phyloP scores from a whole-genome alignment of 2,797 vertebrate genomes.

The Danio kyathit region DNA sequence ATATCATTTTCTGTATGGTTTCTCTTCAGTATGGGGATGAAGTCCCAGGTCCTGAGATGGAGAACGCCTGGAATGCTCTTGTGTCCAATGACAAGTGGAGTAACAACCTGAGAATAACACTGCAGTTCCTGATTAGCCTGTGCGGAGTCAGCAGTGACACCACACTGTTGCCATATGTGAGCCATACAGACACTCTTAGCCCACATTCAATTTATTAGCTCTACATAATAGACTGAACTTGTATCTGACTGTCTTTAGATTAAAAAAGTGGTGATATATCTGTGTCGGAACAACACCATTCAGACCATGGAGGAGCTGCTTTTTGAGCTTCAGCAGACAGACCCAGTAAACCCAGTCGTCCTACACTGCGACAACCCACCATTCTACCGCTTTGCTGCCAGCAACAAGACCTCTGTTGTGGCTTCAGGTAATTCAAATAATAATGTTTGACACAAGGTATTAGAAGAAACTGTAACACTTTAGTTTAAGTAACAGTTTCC shows the following conservation, averaged over 20 bases:
- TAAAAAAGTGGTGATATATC: constrained; percentile 97
- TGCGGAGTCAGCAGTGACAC: constrained; percentile 99
- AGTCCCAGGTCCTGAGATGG: constrained; percentile 96
- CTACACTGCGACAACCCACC: constrained; percentile 97
- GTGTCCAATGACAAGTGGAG: constrained; percentile 98
- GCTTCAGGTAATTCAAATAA: constrained; percentile 86
- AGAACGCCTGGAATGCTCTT: constrained; percentile 97
- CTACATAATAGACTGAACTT: constrained; percentile 3
- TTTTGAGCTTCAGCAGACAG: constrained; percentile 97
- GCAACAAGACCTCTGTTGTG: constrained; percentile 92
- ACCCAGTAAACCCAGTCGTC: constrained; percentile 96
- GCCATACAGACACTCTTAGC: neutral
- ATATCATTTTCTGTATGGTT: neutral
- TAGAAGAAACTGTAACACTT: neutral
- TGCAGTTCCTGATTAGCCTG: constrained; percentile 97
- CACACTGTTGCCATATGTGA: constrained; percentile 90
- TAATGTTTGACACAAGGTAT: neutral
- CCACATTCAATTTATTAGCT: neutral
- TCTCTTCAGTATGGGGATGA: constrained; percentile 93
- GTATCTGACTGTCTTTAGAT: constrained; percentile 79
- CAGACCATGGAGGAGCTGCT: constrained; percentile 99
- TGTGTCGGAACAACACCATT: constrained; percentile 98
- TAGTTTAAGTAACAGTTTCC: no score
- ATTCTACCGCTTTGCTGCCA: constrained; percentile 95
- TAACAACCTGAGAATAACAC: constrained; percentile 93